Evolutionary conservation across 2,888 invertebrate species (phyloP).

Genomic region (Notocelia uddmanniana): DNA sequence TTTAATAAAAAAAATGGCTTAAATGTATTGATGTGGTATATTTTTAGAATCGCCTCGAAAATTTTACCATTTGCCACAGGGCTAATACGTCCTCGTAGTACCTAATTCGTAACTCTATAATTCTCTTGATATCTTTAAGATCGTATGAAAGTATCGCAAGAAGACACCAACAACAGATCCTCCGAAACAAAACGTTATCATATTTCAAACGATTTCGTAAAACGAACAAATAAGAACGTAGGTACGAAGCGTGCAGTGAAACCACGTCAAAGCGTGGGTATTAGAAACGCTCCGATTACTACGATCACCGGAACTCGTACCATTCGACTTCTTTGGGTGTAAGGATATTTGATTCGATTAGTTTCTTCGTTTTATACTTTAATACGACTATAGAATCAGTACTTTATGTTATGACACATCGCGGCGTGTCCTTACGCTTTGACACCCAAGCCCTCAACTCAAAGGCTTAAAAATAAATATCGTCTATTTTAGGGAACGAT

Average conservation of each 20-base stretch:
- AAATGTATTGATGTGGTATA: too few species aligned
- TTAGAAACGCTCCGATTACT: conserved; percentile 86
- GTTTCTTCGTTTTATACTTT: not conserved
- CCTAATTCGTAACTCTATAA: not conserved
- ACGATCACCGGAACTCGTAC: conserved; percentile 67
- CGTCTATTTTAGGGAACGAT: too few species aligned
- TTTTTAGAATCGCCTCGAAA: too few species aligned
- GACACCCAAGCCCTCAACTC: too few species aligned
- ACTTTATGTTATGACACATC: too few species aligned
- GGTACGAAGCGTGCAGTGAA: conserved; percentile 85
- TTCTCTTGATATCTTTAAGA: conserved; percentile 63
- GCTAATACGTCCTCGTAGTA: too few species aligned
- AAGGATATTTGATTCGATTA: conserved; percentile 48
- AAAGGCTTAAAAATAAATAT: too few species aligned
- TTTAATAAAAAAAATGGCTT: too few species aligned
- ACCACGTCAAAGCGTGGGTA: conserved; percentile 84
- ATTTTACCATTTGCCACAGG: too few species aligned
- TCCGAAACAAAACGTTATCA: conserved; percentile 80
- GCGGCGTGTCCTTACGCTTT: too few species aligned
- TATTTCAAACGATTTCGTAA: conserved; percentile 85
- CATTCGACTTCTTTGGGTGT: conserved; percentile 45
- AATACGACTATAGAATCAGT: too few species aligned
- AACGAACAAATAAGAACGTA: conserved; percentile 83
- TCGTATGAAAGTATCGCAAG: conserved; percentile 80
- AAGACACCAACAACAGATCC: conserved; percentile 63